Conservation (phyloP, 2,888 invertebrate species). For the Embidobia sp. region DNA sequence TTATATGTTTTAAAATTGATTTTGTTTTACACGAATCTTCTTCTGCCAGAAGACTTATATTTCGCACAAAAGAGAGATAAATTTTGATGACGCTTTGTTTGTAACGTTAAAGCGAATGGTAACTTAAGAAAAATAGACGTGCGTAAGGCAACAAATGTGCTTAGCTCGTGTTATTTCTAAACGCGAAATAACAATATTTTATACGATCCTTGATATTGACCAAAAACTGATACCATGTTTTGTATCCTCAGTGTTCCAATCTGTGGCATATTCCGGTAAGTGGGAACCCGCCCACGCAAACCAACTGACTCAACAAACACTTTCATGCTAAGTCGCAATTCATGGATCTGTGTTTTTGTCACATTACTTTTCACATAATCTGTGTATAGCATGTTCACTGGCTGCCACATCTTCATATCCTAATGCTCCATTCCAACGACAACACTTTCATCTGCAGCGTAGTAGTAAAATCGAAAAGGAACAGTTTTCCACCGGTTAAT, state of each 20-base stretch:
- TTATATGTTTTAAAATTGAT: too few species aligned
- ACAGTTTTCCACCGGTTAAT: too few species aligned
- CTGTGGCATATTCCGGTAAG: constrained; percentile 98
- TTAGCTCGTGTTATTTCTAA: constrained; percentile 27
- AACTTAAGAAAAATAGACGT: constrained; percentile 4
- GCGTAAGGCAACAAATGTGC: constrained; percentile 16
- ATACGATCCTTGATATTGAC: constrained; percentile 46
- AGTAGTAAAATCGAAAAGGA: background rate
- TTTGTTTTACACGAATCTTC: background rate
- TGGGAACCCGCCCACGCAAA: constrained; percentile 83
- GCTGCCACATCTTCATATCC: constrained; percentile 64
- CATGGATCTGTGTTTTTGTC: constrained; percentile 69
- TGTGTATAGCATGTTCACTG: constrained; percentile 75
- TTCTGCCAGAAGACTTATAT: background rate
- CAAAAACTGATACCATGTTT: constrained; percentile 81
- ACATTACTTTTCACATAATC: constrained; percentile 68
- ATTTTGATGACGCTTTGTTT: constrained; percentile 11
- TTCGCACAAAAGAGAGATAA: constrained; percentile 1
- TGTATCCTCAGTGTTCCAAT: constrained; percentile 93
- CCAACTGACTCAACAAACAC: constrained; percentile 76
- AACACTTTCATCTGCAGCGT: too few species aligned
- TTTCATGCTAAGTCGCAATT: constrained; percentile 77
- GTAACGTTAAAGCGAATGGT: constrained; percentile 18
- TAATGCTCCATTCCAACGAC: too few species aligned
- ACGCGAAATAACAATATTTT: constrained; percentile 42